A percentile compares a stretch with the other conserved stretches of the same genome.
Conservation (phyloP, 2,113 vertebrate species). For the Scolopax mira region DNA sequence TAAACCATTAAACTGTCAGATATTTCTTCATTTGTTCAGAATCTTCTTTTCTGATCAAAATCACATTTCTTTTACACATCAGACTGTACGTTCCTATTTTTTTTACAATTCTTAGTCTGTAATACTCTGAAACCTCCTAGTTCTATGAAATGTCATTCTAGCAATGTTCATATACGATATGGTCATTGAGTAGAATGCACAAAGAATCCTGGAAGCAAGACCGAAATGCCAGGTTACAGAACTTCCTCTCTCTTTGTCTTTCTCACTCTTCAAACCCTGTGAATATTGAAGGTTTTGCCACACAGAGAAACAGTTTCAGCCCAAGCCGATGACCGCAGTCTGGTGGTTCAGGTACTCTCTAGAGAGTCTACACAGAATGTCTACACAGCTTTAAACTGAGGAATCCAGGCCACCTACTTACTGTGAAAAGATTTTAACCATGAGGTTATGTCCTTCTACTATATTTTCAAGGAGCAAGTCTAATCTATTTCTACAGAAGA, state of each 20-base stretch:
- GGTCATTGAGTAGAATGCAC: neutral
- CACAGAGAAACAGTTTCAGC: neutral
- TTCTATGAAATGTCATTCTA: neutral
- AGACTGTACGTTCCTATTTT: neutral
- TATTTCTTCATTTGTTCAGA: neutral
- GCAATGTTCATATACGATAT: neutral
- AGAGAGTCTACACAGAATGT: neutral
- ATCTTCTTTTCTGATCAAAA: neutral
- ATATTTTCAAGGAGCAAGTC: neutral
- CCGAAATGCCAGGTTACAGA: neutral
- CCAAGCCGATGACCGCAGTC: accelerated
- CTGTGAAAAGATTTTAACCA: neutral
- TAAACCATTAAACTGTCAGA: neutral
- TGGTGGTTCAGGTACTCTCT: neutral
- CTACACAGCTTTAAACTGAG: neutral
- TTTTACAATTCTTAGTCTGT: neutral
- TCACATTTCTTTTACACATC: neutral
- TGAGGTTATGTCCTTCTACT: neutral
- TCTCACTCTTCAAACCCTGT: neutral
- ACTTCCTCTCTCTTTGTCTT: neutral
- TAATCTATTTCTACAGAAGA: neutral
- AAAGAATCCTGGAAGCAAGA: neutral
- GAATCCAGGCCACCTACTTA: neutral
- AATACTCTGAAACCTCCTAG: neutral
- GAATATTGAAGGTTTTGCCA: neutral